Evolutionary conservation across 2,113 vertebrate species (phyloP).

Genomic region (Rana temporaria): DNA sequence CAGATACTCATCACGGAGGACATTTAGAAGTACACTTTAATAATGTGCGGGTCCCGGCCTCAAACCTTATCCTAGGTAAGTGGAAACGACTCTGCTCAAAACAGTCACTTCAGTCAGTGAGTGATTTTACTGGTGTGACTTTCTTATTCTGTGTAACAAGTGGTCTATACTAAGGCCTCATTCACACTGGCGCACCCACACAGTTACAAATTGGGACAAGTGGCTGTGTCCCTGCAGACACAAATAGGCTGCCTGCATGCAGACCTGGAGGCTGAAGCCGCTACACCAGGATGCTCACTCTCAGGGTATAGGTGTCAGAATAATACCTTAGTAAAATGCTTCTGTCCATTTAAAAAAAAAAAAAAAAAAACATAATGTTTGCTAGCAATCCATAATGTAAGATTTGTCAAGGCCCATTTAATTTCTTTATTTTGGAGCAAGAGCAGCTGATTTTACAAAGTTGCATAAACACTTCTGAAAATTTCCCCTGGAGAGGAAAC

Average conservation of each 20-base stretch:
- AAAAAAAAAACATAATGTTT: neutral
- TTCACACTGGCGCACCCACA: too few relatives aligned
- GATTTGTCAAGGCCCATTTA: neutral
- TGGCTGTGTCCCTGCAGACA: too few relatives aligned
- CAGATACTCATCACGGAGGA: constrained; percentile 89
- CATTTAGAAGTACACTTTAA: constrained; percentile 93
- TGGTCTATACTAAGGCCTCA: too few relatives aligned
- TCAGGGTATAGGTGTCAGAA: too few relatives aligned
- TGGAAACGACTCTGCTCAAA: neutral
- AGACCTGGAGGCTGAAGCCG: too few relatives aligned
- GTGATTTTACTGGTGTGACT: too few relatives aligned
- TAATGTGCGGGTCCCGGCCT: constrained; percentile 80
- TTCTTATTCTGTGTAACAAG: neutral
- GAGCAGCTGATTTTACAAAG: neutral
- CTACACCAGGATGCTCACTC: too few relatives aligned
- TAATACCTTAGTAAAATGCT: too few relatives aligned
- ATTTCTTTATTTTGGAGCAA: neutral
- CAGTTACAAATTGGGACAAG: too few relatives aligned
- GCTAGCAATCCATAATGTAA: neutral
- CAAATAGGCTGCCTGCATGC: too few relatives aligned
- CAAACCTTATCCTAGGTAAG: constrained; percentile 89
- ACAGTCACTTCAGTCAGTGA: neutral
- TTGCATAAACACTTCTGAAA: neutral
- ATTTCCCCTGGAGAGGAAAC: constrained; percentile 1
- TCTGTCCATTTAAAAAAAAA: too few relatives aligned